These are phyloP conservation scores for Plutella xylostella DNA, from an alignment of 2,888 invertebrate genomes.

Conservation along the genomic window DNA sequence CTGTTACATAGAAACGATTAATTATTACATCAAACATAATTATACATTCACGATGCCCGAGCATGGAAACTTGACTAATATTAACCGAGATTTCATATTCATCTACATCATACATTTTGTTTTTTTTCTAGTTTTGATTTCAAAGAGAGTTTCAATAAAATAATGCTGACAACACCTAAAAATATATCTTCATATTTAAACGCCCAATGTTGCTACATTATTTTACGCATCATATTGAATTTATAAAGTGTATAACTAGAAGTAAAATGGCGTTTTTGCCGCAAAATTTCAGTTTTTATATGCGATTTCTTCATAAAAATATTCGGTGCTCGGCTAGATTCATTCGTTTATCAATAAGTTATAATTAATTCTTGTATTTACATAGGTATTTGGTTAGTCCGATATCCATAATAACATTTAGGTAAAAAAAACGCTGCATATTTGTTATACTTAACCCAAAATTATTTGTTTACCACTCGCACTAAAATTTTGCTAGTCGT, in stretches of 20 bases:
- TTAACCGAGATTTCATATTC: not conserved
- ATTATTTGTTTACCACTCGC: too few species aligned
- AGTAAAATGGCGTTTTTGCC: too few species aligned
- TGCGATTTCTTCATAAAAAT: too few species aligned
- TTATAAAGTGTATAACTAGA: too few species aligned
- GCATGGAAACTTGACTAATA: slow-evolving; percentile 23
- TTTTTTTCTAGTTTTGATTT: too few species aligned
- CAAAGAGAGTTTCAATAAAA: too few species aligned
- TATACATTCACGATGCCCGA: slow-evolving; percentile 21
- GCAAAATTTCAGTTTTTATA: too few species aligned
- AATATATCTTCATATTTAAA: too few species aligned
- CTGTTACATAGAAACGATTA: slow-evolving; percentile 25
- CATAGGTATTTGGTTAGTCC: slow-evolving; percentile 52
- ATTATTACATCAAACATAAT: not conserved
- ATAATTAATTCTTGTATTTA: slow-evolving; percentile 24
- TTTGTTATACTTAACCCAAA: slow-evolving; percentile 9
- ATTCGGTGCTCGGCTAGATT: slow-evolving; percentile 39
- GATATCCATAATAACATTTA: slow-evolving; percentile 22
- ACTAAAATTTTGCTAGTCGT: too few species aligned
- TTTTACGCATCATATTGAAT: too few species aligned
- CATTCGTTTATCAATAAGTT: slow-evolving; percentile 19
- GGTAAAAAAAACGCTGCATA: not conserved
- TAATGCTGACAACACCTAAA: too few species aligned
- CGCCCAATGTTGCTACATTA: too few species aligned
- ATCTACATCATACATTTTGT: not conserved